Percentiles rank a stretch among this genome's conserved stretches.
These are phyloP conservation scores for Microctonus hyperodae DNA, from an alignment of 2,888 invertebrate genomes.

Conservation along the genomic window DNA sequence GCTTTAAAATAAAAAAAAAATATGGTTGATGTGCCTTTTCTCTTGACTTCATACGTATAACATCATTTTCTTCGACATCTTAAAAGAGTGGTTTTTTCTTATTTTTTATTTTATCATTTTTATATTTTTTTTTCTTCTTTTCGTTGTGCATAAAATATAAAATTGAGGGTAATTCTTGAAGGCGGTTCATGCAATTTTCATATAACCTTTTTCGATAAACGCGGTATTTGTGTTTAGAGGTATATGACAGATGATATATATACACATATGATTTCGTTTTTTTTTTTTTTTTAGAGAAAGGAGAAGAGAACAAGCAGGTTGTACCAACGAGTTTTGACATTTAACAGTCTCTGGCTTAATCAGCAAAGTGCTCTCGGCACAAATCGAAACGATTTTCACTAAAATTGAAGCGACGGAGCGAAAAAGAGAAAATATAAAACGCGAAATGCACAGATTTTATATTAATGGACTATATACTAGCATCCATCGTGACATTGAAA, in stretches of 20 bases:
- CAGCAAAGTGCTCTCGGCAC: conserved; percentile 45
- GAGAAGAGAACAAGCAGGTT: neutral
- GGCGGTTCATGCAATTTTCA: conserved; percentile 10
- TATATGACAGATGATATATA: no score
- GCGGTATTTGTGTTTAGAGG: neutral
- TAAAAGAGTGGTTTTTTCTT: neutral
- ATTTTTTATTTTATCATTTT: neutral
- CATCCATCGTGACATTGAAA: neutral
- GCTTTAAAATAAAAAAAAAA: conserved; percentile 2
- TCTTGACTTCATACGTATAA: neutral
- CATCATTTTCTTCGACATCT: neutral
- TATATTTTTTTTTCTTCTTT: neutral
- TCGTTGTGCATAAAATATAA: neutral
- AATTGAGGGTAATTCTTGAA: neutral
- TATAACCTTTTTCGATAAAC: neutral
- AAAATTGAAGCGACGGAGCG: neutral
- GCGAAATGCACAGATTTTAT: conserved; percentile 44
- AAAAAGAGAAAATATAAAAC: conserved; percentile 36
- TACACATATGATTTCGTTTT: no score
- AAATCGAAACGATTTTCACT: conserved; percentile 36
- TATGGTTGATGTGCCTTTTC: conserved; percentile 2
- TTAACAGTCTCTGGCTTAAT: conserved; percentile 43
- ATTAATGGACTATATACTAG: conserved; percentile 42
- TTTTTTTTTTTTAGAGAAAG: neutral
- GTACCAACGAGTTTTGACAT: conserved; percentile 37